Evolutionary conservation across 2,888 invertebrate genomes (phyloP), one percentile per base, ranked within the genome.

Genomic region (Ecdyonurus torrentis): DNA sequence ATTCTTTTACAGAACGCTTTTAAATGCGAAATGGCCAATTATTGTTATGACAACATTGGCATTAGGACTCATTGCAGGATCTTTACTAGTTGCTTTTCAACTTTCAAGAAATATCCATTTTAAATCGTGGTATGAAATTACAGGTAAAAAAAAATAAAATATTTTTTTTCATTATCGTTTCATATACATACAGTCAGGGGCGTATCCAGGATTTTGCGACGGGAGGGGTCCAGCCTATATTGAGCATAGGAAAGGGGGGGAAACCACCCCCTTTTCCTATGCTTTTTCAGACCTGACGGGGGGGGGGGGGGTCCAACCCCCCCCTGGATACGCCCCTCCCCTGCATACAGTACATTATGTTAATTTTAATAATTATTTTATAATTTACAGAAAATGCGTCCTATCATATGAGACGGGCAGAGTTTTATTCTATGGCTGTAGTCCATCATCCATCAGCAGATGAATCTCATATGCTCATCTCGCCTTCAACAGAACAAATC

Each of bases 401-500:
- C 10, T 55, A 55, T 22, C n/a, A n/a, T 7, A 55, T n/a, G 19
- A 55, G n/a, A 55, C 5, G 55, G 20, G 55, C 55, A 20, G 55
- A 55, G 20, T 55, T 55, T 22, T 55, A 55, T 22, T n/a, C 55
- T 7, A 55, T 55, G 55, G 55, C 55, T n/a, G 7, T n/a, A 7
- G 22, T 22, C 15, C 55, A 55, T 55, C 25, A 60, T 19, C 66
- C 53, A 63, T 61, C 65, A 67, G 62, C 53, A 65, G 63, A 58
- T 68, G 65, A 64, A 67, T 69, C 69, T 63, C 65, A n/a, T 23
- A 69, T 37, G 5, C 15, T 37, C 5, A 37, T 37, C 15, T 37
- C 37, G 15, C 3, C 23, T 7, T 66, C 53, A 63, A 61, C 65
- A 67, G 62, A 58, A 65, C 63, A 59, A 67, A 10, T 55, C 20